Percentiles rank a stretch among this genome's conserved stretches.
Conservation (phyloP, 2,113 vertebrate genomes). For the Xenopus laevis region DNA sequence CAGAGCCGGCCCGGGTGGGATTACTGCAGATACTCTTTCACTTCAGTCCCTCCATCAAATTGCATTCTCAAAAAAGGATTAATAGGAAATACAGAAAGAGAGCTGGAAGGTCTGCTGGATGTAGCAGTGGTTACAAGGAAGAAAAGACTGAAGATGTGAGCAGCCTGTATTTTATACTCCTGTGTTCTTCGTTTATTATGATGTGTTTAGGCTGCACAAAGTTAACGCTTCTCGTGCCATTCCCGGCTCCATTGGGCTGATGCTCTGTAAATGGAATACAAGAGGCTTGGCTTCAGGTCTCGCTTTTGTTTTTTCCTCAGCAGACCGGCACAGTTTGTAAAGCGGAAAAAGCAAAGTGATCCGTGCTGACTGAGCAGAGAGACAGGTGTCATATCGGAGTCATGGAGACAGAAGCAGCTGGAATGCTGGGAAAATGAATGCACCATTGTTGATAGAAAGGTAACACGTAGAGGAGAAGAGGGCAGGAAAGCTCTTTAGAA, state of each 20-base stretch:
- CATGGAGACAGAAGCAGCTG: conserved; percentile 38
- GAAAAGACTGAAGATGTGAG: conserved; percentile 32
- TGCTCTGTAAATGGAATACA: conserved; percentile 91
- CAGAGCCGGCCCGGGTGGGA: too few species aligned
- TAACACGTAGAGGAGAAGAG: neutral
- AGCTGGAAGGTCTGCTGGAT: conserved; percentile 46
- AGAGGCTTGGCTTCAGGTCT: conserved; percentile 83
- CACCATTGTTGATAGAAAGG: conserved; percentile 19
- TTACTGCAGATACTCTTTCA: too few species aligned
- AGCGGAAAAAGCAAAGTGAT: conserved; percentile 51
- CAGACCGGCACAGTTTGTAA: conserved; percentile 65
- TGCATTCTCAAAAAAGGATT: conserved; percentile 71
- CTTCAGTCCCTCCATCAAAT: conserved; percentile 77
- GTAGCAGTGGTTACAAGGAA: conserved; percentile 51
- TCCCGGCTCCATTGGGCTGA: conserved; percentile 67
- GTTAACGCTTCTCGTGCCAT: conserved; percentile 62
- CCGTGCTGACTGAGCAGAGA: conserved; percentile 46
- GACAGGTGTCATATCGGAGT: conserved; percentile 36
- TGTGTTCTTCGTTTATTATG: conserved; percentile 35
- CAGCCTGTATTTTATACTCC: conserved; percentile 52
- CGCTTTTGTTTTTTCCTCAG: conserved; percentile 51
- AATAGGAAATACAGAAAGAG: conserved; percentile 11
- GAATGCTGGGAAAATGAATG: conserved; percentile 2
- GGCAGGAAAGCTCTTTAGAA: conserved; percentile 24
- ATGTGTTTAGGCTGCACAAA: conserved; percentile 54